Evolutionary conservation across 2,797 vertebrate genomes (phyloP).

Genomic region (Cephalopachus bancanus): DNA sequence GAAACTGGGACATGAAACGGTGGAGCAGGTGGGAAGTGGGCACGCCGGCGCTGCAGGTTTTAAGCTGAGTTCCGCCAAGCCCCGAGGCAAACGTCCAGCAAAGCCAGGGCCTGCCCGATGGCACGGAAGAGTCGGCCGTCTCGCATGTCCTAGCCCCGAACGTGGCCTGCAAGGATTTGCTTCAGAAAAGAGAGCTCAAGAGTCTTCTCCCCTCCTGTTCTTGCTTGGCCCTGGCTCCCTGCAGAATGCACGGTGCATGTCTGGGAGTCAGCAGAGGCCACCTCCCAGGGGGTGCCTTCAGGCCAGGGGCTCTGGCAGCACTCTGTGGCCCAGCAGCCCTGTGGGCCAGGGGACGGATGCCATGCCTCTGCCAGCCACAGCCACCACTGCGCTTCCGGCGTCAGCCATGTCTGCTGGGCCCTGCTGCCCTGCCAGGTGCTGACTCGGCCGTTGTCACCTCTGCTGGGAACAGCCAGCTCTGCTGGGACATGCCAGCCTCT

Average conservation of each 20-base stretch:
- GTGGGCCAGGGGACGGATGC: neutral
- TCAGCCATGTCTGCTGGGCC: neutral
- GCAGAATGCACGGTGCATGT: neutral
- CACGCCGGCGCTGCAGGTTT: neutral
- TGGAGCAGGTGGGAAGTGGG: neutral
- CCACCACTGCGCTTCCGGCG: neutral
- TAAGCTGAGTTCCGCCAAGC: neutral
- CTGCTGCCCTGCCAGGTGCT: neutral
- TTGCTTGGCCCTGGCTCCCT: neutral
- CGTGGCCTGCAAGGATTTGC: no score
- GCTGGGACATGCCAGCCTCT: neutral
- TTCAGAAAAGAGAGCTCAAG: no score
- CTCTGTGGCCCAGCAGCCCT: no score
- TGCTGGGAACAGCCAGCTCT: neutral
- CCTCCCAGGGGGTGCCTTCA: neutral
- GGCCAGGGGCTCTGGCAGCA: neutral
- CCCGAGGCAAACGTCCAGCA: neutral
- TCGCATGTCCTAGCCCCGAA: no score
- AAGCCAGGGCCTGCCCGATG: neutral
- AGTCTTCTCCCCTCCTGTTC: neutral
- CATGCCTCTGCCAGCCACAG: neutral
- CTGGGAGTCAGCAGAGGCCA: neutral
- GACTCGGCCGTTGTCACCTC: neutral
- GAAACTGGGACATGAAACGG: neutral
- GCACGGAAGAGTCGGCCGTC: no score